Evolutionary conservation across 2,113 vertebrate species (phyloP).

Genomic region (Eudorcas thomsonii): DNA sequence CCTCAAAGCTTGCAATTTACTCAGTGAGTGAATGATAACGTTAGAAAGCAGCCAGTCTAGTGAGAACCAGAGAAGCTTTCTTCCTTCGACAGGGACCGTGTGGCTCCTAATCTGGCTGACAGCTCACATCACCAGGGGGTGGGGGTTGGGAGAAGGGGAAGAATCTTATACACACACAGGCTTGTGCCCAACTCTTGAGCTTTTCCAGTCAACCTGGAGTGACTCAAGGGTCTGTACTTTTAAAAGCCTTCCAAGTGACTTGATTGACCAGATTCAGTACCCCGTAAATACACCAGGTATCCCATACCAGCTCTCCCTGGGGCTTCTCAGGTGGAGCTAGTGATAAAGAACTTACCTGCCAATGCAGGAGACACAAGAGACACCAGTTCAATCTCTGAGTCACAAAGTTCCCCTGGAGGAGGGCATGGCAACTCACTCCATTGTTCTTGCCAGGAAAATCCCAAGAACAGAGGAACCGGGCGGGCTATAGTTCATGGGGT

Average conservation of each 20-base stretch:
- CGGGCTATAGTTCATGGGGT: neutral
- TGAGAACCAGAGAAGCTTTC: neutral
- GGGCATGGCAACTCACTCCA: neutral
- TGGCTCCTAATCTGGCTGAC: neutral
- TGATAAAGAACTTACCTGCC: neutral
- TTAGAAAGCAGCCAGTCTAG: neutral
- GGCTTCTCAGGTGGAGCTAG: neutral
- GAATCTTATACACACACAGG: neutral
- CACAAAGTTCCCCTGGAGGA: neutral
- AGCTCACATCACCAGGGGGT: neutral
- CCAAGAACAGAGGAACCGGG: neutral
- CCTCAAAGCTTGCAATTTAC: neutral
- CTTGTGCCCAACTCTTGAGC: neutral
- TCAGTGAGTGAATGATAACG: neutral
- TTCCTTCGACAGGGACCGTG: neutral
- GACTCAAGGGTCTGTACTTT: neutral
- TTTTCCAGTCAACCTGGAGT: neutral
- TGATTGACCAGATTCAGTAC: neutral
- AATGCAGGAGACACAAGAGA: neutral
- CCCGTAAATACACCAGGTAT: neutral
- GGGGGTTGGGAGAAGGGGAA: rapidly evolving
- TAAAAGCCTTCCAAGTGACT: neutral
- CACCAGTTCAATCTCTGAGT: neutral
- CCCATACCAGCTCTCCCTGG: neutral
- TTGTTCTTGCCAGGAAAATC: neutral